Base-by-base conservation (phyloP, 1,140 invertebrate species). In the Zaprionus tsacasi region DNA sequence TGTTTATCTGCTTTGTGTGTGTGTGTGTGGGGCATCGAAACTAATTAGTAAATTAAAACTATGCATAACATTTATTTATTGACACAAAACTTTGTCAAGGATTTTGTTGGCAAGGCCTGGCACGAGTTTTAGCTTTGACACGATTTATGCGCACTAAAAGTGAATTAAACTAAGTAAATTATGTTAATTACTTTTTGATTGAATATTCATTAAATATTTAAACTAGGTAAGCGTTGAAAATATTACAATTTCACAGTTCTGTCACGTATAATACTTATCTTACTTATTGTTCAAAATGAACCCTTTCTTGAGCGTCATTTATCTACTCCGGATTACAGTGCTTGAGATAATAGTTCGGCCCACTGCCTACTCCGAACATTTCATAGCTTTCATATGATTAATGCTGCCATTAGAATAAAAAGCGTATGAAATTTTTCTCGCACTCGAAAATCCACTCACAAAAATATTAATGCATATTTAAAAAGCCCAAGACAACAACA, bases 391-490 rank as follows among this genome's bases (percentile, higher is more conserved):
- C 7, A 10, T 30, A 30, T 40, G 59, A 60, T 58, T 55, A 70
- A 70, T 64, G 67, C 59, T 59, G 33, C 58, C 66, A 74, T 74
- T 74, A 74, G 61, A 74, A 61, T 75, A 56, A 66, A 64, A 66
- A 66, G 40, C 61, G 17, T 35, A 36, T 56, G 17, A 45, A 56
- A 58, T 67, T 17, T 36, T 57, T 48, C 45, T 48, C n/a, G 38
- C 55, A 56, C 60, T 69, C 38, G 21, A 38, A 60, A 70, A 61
- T 57, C 36, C 35, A 40, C 50, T 70, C 60, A 38, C 50, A 76
- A 48, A 78, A 70, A 83, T 80, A 67, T 70, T 45, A 83, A 81
- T 83, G 85, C 78, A 81, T 83, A 89, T 89, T 81, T 88, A 78
- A 89, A 78, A 69, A 65, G 64, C 54, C 45, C n/a, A 58, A 61